Conservation (phyloP, 2,888 invertebrate genomes). For the Helleia helle region DNA sequence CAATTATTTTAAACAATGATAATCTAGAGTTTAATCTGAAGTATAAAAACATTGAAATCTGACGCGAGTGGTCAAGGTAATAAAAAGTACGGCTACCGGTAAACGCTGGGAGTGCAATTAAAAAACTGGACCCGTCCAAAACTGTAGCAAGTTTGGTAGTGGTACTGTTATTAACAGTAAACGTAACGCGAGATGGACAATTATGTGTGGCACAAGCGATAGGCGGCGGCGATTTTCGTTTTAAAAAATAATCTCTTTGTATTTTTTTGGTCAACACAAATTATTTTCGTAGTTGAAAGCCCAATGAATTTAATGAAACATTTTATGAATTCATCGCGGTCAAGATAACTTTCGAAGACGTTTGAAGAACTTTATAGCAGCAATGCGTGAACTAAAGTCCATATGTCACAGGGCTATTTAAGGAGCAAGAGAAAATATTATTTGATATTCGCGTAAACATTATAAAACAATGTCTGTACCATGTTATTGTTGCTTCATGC, state of each 20-base stretch:
- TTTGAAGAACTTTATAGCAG: too few species aligned
- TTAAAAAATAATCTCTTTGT: too few species aligned
- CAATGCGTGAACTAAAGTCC: too few species aligned
- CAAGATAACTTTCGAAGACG: too few species aligned
- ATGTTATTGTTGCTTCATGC: too few species aligned
- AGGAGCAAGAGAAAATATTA: too few species aligned
- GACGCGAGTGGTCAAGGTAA: constrained; percentile 12
- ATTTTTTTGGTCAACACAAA: too few species aligned
- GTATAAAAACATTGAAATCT: neutral
- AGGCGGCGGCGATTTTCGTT: constrained; percentile 14
- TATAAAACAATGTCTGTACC: too few species aligned
- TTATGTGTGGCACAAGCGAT: constrained; percentile 30
- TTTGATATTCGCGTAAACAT: too few species aligned
- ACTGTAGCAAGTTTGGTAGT: constrained; percentile 39
- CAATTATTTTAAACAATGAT: neutral
- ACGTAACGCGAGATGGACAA: constrained; percentile 52
- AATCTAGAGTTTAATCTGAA: neutral
- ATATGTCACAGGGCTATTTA: too few species aligned
- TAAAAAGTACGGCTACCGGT: constrained; percentile 25
- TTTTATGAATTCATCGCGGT: too few species aligned
- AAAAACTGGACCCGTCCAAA: constrained; percentile 47
- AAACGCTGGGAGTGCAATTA: constrained; percentile 32
- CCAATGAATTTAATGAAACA: constrained; percentile 4
- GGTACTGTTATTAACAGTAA: constrained; percentile 62
- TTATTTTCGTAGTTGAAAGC: too few species aligned